phyloP scores from a whole-genome alignment of 2,797 vertebrate species.

The Paratrypauchen microcephalus region DNA sequence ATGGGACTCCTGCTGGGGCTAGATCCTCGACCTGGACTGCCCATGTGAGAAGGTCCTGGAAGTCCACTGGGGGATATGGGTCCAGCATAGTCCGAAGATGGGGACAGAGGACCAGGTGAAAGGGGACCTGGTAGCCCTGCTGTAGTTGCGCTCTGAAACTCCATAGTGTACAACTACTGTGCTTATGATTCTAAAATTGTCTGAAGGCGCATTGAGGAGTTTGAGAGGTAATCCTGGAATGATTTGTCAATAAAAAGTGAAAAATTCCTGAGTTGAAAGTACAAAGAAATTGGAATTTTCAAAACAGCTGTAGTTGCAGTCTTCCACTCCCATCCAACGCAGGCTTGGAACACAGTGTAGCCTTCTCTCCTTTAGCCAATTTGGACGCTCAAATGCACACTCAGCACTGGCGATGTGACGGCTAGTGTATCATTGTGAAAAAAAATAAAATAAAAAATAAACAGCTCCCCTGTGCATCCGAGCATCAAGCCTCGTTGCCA shows the following conservation, averaged over 20 bases:
- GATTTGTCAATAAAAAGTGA: background rate
- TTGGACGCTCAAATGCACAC: constrained; percentile 36
- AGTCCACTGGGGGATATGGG: constrained; percentile 39
- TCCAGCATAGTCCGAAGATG: constrained; percentile 52
- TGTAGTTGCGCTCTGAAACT: constrained; percentile 85
- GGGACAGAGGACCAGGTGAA: constrained; percentile 69
- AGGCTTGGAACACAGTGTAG: background rate
- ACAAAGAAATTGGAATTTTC: background rate
- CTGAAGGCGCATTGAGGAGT: constrained; percentile 28
- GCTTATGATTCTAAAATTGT: background rate
- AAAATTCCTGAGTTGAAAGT: constrained; percentile 8
- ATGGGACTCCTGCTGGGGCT: constrained; percentile 54
- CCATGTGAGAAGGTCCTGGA: constrained; percentile 51
- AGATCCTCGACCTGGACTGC: constrained; percentile 30
- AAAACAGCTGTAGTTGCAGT: background rate
- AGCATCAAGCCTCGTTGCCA: constrained; percentile 35
- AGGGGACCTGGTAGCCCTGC: constrained; percentile 63
- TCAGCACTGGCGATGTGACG: constrained; percentile 48
- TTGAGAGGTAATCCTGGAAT: background rate
- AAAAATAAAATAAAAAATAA: constrained; percentile 18
- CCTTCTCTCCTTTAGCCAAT: constrained; percentile 16
- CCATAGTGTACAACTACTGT: constrained; percentile 75
- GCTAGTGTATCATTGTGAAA: constrained; percentile 33
- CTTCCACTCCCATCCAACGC: background rate
- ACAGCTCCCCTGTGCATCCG: constrained; percentile 30